A percentile compares a stretch with the other conserved stretches of the same genome.
Evolutionary conservation across 2,888 invertebrate species (phyloP).

Genomic region (Amiota mariae): DNA sequence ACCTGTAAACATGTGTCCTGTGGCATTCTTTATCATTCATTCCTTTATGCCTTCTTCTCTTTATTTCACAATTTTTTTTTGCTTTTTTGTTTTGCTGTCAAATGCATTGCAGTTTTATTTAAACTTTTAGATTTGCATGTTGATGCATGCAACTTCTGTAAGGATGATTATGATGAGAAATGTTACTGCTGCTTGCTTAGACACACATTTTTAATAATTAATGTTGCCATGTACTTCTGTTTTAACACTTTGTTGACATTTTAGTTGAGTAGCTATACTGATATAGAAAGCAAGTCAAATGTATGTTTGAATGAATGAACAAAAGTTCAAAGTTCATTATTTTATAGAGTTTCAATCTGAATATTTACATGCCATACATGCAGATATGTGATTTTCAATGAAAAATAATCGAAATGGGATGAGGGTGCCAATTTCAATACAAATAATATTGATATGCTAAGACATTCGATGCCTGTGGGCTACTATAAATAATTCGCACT

Average conservation of each 20-base stretch:
- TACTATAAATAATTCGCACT: no score
- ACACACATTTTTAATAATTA: constrained; percentile 58
- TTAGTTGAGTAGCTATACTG: constrained; percentile 14
- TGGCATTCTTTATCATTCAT: neutral
- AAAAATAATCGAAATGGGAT: no score
- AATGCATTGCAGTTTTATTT: constrained; percentile 41
- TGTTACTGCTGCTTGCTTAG: constrained; percentile 39
- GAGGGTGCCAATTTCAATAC: no score
- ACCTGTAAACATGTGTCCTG: constrained; percentile 10
- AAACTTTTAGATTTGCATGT: constrained; percentile 51
- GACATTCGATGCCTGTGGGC: no score
- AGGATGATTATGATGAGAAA: constrained; percentile 30
- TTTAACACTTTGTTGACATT: constrained; percentile 59
- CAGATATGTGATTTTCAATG: no score
- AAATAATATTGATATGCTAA: no score
- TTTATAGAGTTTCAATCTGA: neutral
- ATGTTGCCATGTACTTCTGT: constrained; percentile 58
- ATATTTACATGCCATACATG: no score
- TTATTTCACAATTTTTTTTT: constrained; percentile 25
- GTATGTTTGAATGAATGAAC: constrained; percentile 1
- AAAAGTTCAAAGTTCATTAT: constrained; percentile 16
- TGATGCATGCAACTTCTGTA: constrained; percentile 48
- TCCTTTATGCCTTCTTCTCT: neutral
- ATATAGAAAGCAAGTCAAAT: neutral
- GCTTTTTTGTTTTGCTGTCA: neutral